phyloP scores from a whole-genome alignment of 2,113 vertebrate species.

The Indri indri region DNA sequence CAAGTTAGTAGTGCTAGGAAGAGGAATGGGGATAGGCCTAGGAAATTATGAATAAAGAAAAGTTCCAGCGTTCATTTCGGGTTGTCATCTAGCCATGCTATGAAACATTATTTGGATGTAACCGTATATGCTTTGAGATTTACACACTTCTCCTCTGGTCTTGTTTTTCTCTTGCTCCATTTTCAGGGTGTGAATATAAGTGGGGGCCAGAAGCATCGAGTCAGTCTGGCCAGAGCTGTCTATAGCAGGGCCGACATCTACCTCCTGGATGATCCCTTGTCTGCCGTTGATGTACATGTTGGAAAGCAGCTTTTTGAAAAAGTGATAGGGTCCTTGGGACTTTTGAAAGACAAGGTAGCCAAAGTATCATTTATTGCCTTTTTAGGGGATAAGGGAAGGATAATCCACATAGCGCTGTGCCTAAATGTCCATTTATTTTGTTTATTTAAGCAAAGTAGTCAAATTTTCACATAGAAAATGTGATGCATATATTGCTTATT shows the following conservation, averaged over 20 bases:
- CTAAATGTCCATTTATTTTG: neutral
- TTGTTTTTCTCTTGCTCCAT: neutral
- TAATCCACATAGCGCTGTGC: accelerated
- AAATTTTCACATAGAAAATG: neutral
- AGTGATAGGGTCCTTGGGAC: slow-evolving; percentile 86
- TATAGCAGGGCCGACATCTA: slow-evolving; percentile 88
- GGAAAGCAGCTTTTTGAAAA: slow-evolving; percentile 91
- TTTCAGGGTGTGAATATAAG: slow-evolving; percentile 88
- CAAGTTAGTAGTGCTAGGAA: neutral
- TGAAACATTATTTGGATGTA: neutral
- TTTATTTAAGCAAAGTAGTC: neutral
- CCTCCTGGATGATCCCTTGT: slow-evolving; percentile 89
- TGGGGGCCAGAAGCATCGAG: slow-evolving; percentile 90
- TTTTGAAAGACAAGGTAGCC: slow-evolving; percentile 88
- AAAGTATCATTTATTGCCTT: neutral
- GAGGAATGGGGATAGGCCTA: neutral
- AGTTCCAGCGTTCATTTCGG: neutral
- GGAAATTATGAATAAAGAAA: neutral
- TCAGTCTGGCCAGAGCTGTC: slow-evolving; percentile 88
- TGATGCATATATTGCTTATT: neutral
- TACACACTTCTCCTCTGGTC: neutral
- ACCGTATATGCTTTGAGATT: neutral
- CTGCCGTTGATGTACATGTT: slow-evolving; percentile 89
- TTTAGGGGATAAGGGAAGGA: accelerated
- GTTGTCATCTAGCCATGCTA: neutral